phyloP scores from a whole-genome alignment of 1,140 invertebrate genomes.

The Triops longicaudatus region DNA sequence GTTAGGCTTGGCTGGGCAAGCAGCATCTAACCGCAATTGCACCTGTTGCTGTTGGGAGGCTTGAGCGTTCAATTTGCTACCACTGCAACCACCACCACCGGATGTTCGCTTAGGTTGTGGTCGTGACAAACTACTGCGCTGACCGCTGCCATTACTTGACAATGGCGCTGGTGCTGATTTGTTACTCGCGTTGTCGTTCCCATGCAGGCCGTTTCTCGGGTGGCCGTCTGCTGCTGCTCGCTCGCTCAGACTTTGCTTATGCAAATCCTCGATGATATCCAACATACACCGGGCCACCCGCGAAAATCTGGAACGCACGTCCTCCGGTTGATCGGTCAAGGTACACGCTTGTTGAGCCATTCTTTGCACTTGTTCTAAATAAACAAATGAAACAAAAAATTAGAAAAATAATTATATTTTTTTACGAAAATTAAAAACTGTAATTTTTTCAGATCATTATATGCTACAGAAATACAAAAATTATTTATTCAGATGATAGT shows the following conservation, averaged over 20 bases:
- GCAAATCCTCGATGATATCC: slow-evolving; percentile 38
- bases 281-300: slow-evolving; percentile 39
- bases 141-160: neutral
- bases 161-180: neutral
- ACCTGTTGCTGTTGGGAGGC: neutral
- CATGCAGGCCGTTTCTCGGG: neutral
- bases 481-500: too few relatives aligned
- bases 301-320: slow-evolving; percentile 32
- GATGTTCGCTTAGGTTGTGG: neutral
- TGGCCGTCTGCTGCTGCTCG: neutral
- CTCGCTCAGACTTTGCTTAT: slow-evolving; percentile 31
- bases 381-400: neutral
- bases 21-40: neutral
- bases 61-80: slow-evolving; percentile 8
- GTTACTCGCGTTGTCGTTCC: neutral
- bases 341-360: neutral
- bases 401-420: too few relatives aligned
- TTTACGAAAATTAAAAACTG: too few relatives aligned
- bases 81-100: neutral
- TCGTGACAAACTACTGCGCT: neutral
- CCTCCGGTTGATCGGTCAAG: slow-evolving; percentile 22
- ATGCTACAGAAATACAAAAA: too few relatives aligned
- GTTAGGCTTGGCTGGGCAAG: neutral
- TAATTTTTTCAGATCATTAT: too few relatives aligned
- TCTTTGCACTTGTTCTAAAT: neutral